Evolutionary conservation across 2,888 invertebrate species (phyloP).

Genomic region (Drosophila helvetica): DNA sequence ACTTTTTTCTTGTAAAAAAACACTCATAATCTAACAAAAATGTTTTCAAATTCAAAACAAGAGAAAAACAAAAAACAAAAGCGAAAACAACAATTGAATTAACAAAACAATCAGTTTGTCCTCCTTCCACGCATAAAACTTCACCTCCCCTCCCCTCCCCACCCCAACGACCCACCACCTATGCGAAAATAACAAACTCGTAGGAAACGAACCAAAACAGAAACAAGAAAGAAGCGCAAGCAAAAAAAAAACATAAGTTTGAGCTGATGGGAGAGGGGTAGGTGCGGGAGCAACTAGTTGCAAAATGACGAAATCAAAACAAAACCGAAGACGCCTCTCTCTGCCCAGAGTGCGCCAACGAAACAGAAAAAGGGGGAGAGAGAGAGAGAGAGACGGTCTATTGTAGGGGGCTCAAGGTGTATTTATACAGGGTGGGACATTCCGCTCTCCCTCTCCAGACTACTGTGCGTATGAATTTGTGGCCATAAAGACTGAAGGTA

Average conservation of each 20-base stretch:
- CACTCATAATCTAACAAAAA: constrained; percentile 2
- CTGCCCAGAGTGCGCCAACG: constrained; percentile 1
- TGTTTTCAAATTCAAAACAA: constrained; percentile 30
- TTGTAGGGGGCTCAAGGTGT: background rate
- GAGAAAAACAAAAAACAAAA: constrained; percentile 45
- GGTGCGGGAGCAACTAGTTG: constrained; percentile 67
- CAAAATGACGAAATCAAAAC: constrained; percentile 67
- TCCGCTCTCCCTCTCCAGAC: background rate
- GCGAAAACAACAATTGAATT: constrained; percentile 17
- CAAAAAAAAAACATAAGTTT: constrained; percentile 38
- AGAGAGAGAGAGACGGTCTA: background rate
- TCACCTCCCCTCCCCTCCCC: background rate
- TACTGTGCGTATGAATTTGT: background rate
- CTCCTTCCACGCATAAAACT: constrained; percentile 25
- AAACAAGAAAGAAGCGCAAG: constrained; percentile 19
- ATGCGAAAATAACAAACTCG: constrained; percentile 24
- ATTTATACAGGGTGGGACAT: background rate
- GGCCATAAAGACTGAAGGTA: too few species aligned
- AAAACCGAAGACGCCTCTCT: constrained; percentile 59
- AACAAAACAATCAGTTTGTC: background rate
- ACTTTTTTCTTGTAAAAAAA: background rate
- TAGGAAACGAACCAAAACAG: constrained; percentile 42
- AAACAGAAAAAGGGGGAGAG: background rate
- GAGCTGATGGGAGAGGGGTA: background rate
- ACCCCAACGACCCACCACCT: background rate